These are phyloP conservation scores for Alosa alosa DNA, from an alignment of 2,113 vertebrate species.

Conservation along the genomic window DNA sequence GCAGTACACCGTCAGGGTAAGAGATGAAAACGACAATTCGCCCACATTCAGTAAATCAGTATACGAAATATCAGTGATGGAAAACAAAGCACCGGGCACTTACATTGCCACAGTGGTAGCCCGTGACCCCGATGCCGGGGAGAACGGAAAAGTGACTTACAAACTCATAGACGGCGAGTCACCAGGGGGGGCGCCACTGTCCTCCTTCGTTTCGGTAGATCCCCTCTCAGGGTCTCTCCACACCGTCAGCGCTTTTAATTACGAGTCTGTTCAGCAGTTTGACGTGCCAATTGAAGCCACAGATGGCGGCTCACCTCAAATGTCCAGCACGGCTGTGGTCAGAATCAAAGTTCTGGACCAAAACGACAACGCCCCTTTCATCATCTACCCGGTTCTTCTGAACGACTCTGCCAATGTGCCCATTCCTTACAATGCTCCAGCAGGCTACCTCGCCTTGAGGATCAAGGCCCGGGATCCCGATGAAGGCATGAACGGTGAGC, in stretches of 20 bases:
- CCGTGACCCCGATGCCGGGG: constrained; percentile 71
- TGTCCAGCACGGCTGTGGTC: constrained; percentile 70
- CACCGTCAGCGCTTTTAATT: constrained; percentile 74
- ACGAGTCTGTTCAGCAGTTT: constrained; percentile 72
- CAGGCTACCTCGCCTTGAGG: constrained; percentile 67
- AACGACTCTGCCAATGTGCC: constrained; percentile 71
- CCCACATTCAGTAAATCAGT: constrained; percentile 67
- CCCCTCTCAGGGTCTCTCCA: constrained; percentile 74
- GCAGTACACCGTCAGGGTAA: constrained; percentile 71
- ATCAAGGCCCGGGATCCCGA: constrained; percentile 75
- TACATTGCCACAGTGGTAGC: constrained; percentile 70
- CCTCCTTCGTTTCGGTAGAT: constrained; percentile 72
- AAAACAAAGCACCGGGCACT: constrained; percentile 73
- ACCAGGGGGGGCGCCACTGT: constrained; percentile 57
- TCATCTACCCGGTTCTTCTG: constrained; percentile 67
- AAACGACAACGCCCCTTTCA: constrained; percentile 71
- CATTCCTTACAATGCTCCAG: constrained; percentile 68
- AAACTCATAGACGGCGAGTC: constrained; percentile 65
- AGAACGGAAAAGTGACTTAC: constrained; percentile 74
- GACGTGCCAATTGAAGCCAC: constrained; percentile 71
- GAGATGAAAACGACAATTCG: constrained; percentile 73
- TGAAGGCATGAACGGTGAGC: constrained; percentile 71
- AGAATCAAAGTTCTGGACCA: constrained; percentile 76
- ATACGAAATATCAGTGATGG: constrained; percentile 70
- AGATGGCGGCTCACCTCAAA: constrained; percentile 69